Base-by-base conservation (phyloP, 2,113 vertebrate species). In the Muscicapa adusta region DNA sequence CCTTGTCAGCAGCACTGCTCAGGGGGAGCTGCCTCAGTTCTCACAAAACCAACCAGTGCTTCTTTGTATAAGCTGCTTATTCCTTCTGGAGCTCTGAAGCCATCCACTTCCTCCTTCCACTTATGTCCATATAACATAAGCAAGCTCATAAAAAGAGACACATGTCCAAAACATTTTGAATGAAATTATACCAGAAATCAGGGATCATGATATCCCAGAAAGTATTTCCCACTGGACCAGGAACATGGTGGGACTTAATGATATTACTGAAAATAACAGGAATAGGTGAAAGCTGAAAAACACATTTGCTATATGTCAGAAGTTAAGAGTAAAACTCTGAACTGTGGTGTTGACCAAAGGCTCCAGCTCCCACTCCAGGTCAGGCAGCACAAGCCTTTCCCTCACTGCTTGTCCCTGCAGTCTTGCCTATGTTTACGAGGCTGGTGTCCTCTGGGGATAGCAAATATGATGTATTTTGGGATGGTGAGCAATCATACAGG, bases 311-410 rank as follows among this genome's bases (percentile, higher is more conserved):
- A 0, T 40, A n/a, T 8, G 20, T 78, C 57, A 88, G 66, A 14
- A 53, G 29, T 22, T 57, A 77, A 40, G 18, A 81, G 23, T 48
- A 83, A 87, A 91, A 45, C 54, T 48, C 61, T 40, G 18, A 68
- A 86, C 14, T 0, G 0, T 43, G 12, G 23, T 38, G 8, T 42
- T 57, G 34, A 29, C 14, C 33, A 81, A 74, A 70, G 25, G 9
- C 56, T 76, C 18, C 26, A 19, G 11, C 38, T 76, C 23, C 12
- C 42, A 16, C 1, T 1, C 14, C n/a, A 84, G 9, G 12, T 50
- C n/a, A 47, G 34, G 31, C 47, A 89, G 29, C 20, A 66, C 1
- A 1, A 86, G 34, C 29, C 43, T 33, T 73, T 72, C 22, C 19
- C 53, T 84, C 5, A 1, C 10, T 42, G 24, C 16, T 47, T 3